phyloP scores from a whole-genome alignment of 2,888 invertebrate genomes.

The Platypus cylindrus region DNA sequence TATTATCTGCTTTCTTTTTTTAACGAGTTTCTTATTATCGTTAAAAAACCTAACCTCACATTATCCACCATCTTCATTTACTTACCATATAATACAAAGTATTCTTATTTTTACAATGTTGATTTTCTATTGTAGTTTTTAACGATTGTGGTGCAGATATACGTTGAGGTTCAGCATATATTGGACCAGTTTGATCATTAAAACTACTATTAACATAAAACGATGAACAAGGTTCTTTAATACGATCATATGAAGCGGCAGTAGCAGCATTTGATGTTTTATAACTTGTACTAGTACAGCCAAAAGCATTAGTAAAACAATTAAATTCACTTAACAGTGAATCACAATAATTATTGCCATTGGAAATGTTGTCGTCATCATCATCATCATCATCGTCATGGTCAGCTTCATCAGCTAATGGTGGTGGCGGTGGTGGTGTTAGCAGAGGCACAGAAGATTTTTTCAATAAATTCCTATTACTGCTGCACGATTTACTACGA shows the following conservation, averaged over 20 bases:
- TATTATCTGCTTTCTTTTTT: too few species aligned
- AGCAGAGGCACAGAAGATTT: too few species aligned
- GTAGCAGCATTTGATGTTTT: too few species aligned
- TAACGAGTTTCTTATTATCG: too few species aligned
- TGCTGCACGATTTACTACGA: conserved; percentile 20
- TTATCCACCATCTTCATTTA: too few species aligned
- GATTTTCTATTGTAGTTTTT: conserved; percentile 9
- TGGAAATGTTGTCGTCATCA: neutral
- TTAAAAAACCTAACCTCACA: too few species aligned
- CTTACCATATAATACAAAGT: conserved; percentile 40
- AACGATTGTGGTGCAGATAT: conserved; percentile 5
- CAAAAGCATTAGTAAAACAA: conserved; percentile 32
- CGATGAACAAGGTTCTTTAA: conserved; percentile 27
- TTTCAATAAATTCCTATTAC: too few species aligned
- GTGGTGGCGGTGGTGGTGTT: conserved; percentile 4
- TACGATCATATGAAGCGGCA: conserved; percentile 28
- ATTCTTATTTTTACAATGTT: conserved; percentile 23
- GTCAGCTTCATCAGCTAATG: conserved; percentile 1
- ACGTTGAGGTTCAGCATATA: conserved; percentile 51
- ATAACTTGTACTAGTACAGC: conserved; percentile 28
- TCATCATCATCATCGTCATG: neutral
- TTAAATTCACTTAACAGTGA: conserved; percentile 25
- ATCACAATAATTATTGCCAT: conserved; percentile 3
- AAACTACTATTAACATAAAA: too few species aligned
- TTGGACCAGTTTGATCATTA: conserved; percentile 37